Base-by-base conservation (phyloP, 2,113 vertebrate species). In the Anseranas semipalmata region DNA sequence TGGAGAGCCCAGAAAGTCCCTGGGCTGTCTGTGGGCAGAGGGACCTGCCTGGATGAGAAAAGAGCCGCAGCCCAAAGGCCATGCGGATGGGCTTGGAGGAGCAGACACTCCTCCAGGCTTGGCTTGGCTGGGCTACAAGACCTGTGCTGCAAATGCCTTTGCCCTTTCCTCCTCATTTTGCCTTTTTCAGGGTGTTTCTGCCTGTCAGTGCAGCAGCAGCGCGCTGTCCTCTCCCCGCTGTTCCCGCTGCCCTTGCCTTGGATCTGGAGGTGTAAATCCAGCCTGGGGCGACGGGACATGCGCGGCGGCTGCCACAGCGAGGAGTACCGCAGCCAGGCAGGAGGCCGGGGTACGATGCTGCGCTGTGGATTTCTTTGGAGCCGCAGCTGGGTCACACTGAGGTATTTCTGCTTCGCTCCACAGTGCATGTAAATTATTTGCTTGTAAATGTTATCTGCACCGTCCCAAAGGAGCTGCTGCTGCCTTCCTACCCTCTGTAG, bases 391-490 rank as follows among this genome's bases (percentile, higher is more conserved):
- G 41, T 39, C 85, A 59, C 5, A 4, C 76, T 67, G 76, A 84
- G 86, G 85, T 88, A 32, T 37, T 88, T 74, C 81, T 85, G 85
- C 90, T 91, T 77, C 74, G 66, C 90, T 91, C 37, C 56, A 1
- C 2, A 7, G 46, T 28, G 63, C 7, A 2, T 53, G 85, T 48
- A 56, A 89, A 66, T 55, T 48, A 70, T 50, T 63, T 76, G 50
- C 89, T 89, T 0, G 0, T 70, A 50, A 90, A 80, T 24, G 46
- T 86, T 90, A 32, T 30, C 82, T 63, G 75, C 1, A 5, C 56
- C 88, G 53, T 93, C 94, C 90, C 96, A 28, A 32, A 85, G 82
- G 92, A 93, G 85, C 78, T 41, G 87, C 82, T 87, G 78, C 87
- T 56, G 74, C 85, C 74, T 90, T 60, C 74, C 81, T 78, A 50